phyloP scores from a whole-genome alignment of 2,888 invertebrate species.

The Thelaira solivaga region DNA sequence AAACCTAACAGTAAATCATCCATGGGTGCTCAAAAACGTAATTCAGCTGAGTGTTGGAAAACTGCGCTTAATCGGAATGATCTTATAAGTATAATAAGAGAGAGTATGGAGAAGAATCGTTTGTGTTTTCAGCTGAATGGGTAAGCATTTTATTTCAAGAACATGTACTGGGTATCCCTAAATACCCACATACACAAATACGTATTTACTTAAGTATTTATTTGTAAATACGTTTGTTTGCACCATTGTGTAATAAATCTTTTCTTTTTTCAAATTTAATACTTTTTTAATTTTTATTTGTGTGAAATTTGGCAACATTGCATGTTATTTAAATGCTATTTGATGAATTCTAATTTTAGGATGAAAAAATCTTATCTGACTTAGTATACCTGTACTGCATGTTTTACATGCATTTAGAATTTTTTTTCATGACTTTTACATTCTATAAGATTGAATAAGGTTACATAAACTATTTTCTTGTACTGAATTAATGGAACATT shows the following conservation, averaged over 20 bases:
- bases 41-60: constrained; percentile 79
- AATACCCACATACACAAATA: too few species aligned
- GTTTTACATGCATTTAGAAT: too few species aligned
- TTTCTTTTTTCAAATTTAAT: too few species aligned
- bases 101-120: constrained; percentile 94
- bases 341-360: not conserved
- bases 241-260: too few species aligned
- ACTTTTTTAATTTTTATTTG: constrained; percentile 35
- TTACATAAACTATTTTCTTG: not conserved
- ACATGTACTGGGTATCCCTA: too few species aligned
- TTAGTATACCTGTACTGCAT: too few species aligned
- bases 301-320: constrained; percentile 60
- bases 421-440: not conserved
- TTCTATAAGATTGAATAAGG: not conserved
- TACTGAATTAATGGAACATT: not conserved
- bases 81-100: constrained; percentile 90
- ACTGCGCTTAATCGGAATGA: constrained; percentile 88
- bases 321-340: constrained; percentile 20
- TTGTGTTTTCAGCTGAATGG: constrained; percentile 89
- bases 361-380: not conserved
- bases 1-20: constrained; percentile 69
- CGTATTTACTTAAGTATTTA: too few species aligned
- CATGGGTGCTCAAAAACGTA: constrained; percentile 69
- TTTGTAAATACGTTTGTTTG: too few species aligned
- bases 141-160: constrained; percentile 77